phyloP scores from a whole-genome alignment of 2,888 invertebrate species.

The Geophilus truncorum region DNA sequence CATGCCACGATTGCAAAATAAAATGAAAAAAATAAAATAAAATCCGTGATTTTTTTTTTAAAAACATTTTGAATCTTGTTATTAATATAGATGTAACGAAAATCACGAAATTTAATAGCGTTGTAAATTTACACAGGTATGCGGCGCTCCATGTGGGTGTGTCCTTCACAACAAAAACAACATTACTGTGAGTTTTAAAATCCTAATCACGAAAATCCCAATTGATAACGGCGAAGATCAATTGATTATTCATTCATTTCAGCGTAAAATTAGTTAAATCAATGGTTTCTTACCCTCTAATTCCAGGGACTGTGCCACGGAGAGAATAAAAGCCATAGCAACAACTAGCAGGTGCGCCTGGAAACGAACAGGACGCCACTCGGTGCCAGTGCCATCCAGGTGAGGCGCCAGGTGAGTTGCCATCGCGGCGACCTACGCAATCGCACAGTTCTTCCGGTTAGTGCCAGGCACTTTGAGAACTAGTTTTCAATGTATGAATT shows the following conservation, averaged over 20 bases:
- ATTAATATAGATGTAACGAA: too few species aligned
- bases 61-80: not conserved
- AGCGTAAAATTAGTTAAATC: not conserved
- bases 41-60: not conserved
- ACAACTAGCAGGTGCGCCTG: not conserved
- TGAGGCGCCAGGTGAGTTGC: slow-evolving; percentile 16
- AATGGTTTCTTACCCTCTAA: not conserved
- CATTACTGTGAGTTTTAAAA: not conserved
- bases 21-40: not conserved
- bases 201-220: too few species aligned
- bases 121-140: not conserved
- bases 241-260: not conserved
- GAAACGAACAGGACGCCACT: not conserved
- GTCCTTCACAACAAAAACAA: not conserved
- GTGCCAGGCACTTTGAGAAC: not conserved
- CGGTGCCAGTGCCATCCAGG: slow-evolving; percentile 1
- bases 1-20: too few species aligned
- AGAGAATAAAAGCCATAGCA: slow-evolving; percentile 1
- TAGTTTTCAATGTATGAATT: not conserved
- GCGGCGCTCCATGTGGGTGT: not conserved
- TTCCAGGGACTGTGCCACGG: not conserved
- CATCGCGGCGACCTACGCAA: slow-evolving; percentile 10
- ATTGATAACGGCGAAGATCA: not conserved
- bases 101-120: not conserved
- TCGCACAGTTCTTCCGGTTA: slow-evolving; percentile 7